Evolutionary conservation across 2,113 vertebrate species (phyloP).

Genomic region (Hyperopisus bebe): DNA sequence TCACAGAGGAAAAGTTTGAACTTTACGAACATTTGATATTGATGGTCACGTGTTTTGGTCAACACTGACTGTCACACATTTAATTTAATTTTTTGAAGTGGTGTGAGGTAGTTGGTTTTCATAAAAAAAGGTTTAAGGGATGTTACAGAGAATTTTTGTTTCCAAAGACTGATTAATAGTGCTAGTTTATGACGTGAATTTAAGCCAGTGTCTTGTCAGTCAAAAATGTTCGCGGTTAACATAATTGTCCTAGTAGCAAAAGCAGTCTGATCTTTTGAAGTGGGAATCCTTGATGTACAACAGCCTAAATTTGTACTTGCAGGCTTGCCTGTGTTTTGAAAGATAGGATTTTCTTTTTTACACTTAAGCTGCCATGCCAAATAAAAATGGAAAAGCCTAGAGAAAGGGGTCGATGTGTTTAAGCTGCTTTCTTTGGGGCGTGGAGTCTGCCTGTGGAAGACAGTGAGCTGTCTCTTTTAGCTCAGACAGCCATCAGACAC

Average conservation of each 20-base stretch:
- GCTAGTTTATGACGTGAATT: not conserved
- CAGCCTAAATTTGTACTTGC: conserved; percentile 9
- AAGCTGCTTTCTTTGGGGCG: conserved; percentile 51
- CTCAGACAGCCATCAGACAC: conserved; percentile 32
- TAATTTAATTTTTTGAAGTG: not conserved
- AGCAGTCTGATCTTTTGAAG: conserved; percentile 13
- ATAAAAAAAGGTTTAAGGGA: not conserved
- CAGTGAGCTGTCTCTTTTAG: conserved; percentile 40
- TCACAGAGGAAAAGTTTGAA: not conserved
- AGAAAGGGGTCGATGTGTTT: conserved; percentile 43
- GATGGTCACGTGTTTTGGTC: not conserved
- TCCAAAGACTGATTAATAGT: not conserved
- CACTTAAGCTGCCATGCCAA: conserved; percentile 57
- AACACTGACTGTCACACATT: not conserved
- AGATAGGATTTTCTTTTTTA: conserved; percentile 51
- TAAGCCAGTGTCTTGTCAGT: not conserved
- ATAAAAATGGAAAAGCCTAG: conserved; percentile 45
- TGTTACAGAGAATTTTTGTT: not conserved
- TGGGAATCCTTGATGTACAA: conserved; percentile 18
- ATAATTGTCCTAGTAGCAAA: not conserved
- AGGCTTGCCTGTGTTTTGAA: conserved; percentile 32
- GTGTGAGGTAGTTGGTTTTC: not conserved
- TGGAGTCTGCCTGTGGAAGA: conserved; percentile 35
- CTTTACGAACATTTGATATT: not conserved
- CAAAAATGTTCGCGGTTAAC: not conserved